Base-by-base conservation (phyloP, 2,888 invertebrate genomes). In the Luperina testacea region DNA sequence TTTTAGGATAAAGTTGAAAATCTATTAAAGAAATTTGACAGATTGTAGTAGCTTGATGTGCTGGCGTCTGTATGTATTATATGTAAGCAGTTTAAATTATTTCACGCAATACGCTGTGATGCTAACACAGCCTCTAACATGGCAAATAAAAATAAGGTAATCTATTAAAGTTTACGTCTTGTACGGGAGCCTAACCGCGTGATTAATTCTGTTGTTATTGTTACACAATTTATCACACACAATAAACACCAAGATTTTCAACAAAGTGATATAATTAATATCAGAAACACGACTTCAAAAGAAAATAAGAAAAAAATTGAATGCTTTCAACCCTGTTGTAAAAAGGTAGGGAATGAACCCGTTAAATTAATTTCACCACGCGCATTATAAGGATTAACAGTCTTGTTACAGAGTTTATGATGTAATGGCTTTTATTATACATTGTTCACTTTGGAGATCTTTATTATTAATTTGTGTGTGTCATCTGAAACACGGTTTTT, bases 281-380 rank as follows among this genome's bases (percentile, higher is more conserved):
- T 20, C 20, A 45, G 13, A 53, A 64, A 45, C 20, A 53, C 0
- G 27, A 59, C n/a, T 59, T 38, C 8, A 69, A 82, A 82, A 63
- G 27, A 72, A 61, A 78, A 45, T 6, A 48, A 32, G 32, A 63
- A 48, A 38, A n/a, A 64, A 69, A 82, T 51, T 2, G 38, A 78
- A 83, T 45, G 70, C 61, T 73, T 79, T 78, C 64, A 78, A 71
- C 83, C 63, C 48, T 78, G 1, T 83, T 48, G 67, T 71, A 71
- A 74, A 82, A 82, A 73, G 83, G 72, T 83, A 32, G 38, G 38
- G 45, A 71, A 48, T 57, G 64, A 71, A 78, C 78, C 70, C 74
- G 83, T 78, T 74, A 78, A 78, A 78, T 83, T 78, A 82, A 82
- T 82, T 83, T 83, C 74, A 73, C 70, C 83, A 61, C 73, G 20